Conservation (phyloP, 2,888 invertebrate genomes). For the Nomada fabriciana region DNA sequence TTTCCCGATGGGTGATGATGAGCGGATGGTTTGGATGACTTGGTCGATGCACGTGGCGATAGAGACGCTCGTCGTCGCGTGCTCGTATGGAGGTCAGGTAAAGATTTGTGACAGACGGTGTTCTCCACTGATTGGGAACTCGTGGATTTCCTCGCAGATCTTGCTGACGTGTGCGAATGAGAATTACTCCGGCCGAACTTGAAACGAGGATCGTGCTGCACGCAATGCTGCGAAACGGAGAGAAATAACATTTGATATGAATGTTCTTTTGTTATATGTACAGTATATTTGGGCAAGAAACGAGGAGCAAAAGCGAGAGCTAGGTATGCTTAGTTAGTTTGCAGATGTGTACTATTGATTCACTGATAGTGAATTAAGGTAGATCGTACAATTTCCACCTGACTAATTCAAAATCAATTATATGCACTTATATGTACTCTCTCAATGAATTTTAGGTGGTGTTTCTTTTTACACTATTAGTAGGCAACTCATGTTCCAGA, state of each 20-base stretch:
- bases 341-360: too few species aligned
- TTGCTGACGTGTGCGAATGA: constrained; percentile 80
- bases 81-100: constrained; percentile 90
- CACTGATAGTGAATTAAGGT: too few species aligned
- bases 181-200: constrained; percentile 83
- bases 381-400: too few species aligned
- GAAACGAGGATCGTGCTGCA: constrained; percentile 78
- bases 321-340: too few species aligned
- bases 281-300: not conserved
- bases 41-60: constrained; percentile 81
- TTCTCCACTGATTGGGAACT: constrained; percentile 77
- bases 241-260: not conserved
- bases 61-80: constrained; percentile 81
- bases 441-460: too few species aligned
- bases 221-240: constrained; percentile 70
- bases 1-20: constrained; percentile 76
- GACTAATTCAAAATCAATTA: too few species aligned
- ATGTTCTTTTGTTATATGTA: too few species aligned
- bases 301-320: too few species aligned
- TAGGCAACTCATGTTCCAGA: too few species aligned
- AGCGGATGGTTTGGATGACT: constrained; percentile 75
- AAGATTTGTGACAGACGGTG: constrained; percentile 90
- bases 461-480: too few species aligned
- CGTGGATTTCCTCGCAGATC: constrained; percentile 76
- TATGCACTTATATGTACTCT: too few species aligned